Base-by-base conservation (phyloP, 1,140 invertebrate genomes). In the Eumaeus atala region DNA sequence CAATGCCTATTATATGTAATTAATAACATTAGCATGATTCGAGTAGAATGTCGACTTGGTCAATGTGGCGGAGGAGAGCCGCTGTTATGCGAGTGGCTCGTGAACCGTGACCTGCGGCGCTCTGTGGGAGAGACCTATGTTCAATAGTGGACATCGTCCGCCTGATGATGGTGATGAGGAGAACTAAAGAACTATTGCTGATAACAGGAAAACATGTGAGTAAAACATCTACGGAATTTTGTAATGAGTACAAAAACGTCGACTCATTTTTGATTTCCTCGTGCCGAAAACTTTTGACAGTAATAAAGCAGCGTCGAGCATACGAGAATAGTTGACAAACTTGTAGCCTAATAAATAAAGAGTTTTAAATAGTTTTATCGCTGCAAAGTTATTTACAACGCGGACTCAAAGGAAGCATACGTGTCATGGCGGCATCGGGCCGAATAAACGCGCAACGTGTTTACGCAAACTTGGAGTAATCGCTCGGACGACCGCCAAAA, bases 401-500 rank as follows among this genome's bases (percentile, higher is more conserved):
- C 12, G 40, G 21, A 44, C 12, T 10, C 9, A 44, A 44, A 44
- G 40, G 40, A 44, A 44, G 16, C 34, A n/a, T 14, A 38, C 44
- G 47, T 28, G 21, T 55, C 44, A 49, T 44, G 42, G 16, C 21
- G 17, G 35, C 44, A 38, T 12, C 21, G 38, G 44, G 10, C 18
- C 44, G 49, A 47, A 44, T 47, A 47, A 35, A 16, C 52, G 40
- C 6, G 16, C 38, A 14, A 28, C 38, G 52, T 55, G 49, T 59
- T 55, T 50, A 52, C 51, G 36, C 35, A 21, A 55, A 55, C 53
- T 55, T 14, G 14, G 40, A 17, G 40, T 44, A 53, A 58, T 53
- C 18, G 47, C 42, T 58, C 44, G 56, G 51, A 49, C 34, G 56
- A 21, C 16, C 56, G 51, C 56, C 56, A 58, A 57, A 53, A 49